Evolutionary conservation across 2,888 invertebrate genomes (phyloP), one percentile per base, ranked within the genome.

Genomic region (Hypsopygia costalis): DNA sequence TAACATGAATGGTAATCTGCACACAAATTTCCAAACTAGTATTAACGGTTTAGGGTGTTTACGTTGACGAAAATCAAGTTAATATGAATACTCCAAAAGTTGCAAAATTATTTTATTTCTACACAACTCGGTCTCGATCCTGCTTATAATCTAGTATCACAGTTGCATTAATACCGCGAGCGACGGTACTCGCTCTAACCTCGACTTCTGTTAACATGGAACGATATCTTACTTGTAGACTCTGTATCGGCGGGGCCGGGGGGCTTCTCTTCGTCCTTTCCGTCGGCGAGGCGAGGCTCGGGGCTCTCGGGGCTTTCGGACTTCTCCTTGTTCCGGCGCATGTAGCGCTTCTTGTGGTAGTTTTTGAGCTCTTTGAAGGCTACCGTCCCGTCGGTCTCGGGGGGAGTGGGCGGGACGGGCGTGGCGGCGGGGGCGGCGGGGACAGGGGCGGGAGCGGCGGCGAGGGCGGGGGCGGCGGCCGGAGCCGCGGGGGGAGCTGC

Each of bases 321-420:
- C 53, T 85, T 88, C 48, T 91, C 91, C 50, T 91, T 85, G 71
- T 93, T 93, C 41, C 93, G 88, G 41, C 93, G 83, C 68, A 93
- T 89, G 82, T 93, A 94, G 40, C 92, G 88, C 60, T 91, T 90
- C 76, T 90, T 91, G 65, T 87, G 80, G 54, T 88, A 89, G 51
- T 85, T 87, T 62, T 90, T 91, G 29, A 91, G 76, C 58, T 90
- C 91, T 69, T 91, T 91, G 73, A 92, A 91, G 12, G 80, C 58
- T 9, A 83, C 77, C 11, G 65, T 16, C 16, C 16, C 51, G 40
- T 71, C 77, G n/a, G 52, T 45, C 22, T 61, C 67, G 1, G 53
- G 36, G n/a, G 49, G 41, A 16, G 4, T 16, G 4, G 1, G 53
- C 35, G n/a, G 49, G 41, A 16, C 2, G 2, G 4, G 16, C 16